Evolutionary conservation across 2,888 invertebrate genomes (phyloP).

Genomic region (Drosophila suboccidentalis): DNA sequence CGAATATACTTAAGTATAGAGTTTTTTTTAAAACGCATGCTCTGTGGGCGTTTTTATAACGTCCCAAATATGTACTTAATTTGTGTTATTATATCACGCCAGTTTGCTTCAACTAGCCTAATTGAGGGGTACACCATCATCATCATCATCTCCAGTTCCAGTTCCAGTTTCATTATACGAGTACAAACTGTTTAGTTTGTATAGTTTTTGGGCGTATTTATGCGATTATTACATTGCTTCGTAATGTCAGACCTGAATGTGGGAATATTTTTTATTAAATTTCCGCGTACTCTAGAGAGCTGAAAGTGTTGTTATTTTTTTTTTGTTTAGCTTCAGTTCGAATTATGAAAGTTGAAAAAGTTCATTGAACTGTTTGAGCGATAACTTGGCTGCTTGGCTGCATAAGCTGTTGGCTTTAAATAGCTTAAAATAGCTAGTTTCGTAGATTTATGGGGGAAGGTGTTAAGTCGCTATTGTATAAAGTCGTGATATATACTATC

Average conservation of each 20-base stretch:
- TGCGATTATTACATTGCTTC: conserved; percentile 49
- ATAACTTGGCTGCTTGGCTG: conserved; percentile 15
- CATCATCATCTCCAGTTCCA: neutral
- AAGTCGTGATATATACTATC: conserved; percentile 17
- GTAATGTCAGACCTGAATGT: conserved; percentile 27
- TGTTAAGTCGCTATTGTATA: conserved; percentile 18
- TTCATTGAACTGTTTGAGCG: conserved; percentile 44
- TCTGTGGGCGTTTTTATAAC: conserved; percentile 56
- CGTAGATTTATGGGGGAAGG: conserved; percentile 13
- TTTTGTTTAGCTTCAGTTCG: conserved; percentile 8
- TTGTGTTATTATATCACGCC: conserved; percentile 58
- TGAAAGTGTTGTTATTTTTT: conserved; percentile 31
- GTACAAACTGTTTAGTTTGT: conserved; percentile 4
- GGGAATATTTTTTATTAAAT: conserved; percentile 30
- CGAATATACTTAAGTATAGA: conserved; percentile 32
- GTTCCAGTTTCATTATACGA: neutral
- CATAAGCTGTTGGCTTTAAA: conserved; percentile 28
- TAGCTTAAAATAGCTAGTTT: conserved; percentile 28
- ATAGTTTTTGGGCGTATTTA: conserved; percentile 55
- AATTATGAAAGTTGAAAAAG: conserved; percentile 36
- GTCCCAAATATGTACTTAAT: conserved; percentile 67
- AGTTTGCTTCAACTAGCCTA: conserved; percentile 42
- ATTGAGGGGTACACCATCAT: conserved; percentile 39
- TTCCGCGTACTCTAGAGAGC: conserved; percentile 4
- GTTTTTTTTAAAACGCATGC: conserved; percentile 19